Conservation (phyloP, 2,797 vertebrate genomes). For the Falco rusticolus region DNA sequence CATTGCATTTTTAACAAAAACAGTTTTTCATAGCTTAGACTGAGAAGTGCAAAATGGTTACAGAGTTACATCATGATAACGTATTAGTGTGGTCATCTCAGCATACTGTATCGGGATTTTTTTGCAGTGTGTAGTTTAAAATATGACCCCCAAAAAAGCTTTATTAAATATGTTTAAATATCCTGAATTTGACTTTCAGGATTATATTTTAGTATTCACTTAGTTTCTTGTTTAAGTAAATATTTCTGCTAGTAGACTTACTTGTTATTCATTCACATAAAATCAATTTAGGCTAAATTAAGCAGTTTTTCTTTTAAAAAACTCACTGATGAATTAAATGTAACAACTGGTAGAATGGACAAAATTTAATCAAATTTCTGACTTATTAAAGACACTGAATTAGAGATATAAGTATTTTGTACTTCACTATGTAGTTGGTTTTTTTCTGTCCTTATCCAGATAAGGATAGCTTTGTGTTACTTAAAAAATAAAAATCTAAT, state of each 20-base stretch:
- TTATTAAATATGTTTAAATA: neutral
- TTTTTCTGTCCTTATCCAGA: neutral
- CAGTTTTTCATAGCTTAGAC: neutral
- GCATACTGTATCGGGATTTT: neutral
- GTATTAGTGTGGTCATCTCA: neutral
- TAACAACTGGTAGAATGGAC: neutral
- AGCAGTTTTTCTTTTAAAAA: neutral
- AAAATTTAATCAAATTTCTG: neutral
- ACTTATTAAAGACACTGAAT: neutral
- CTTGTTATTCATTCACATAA: neutral
- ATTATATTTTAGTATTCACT: neutral
- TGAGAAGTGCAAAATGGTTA: neutral
- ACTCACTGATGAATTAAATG: neutral
- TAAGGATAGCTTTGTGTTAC: neutral
- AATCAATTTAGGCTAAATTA: neutral
- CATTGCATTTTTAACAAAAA: neutral
- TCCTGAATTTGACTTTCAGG: neutral
- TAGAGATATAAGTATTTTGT: neutral
- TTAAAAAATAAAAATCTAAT: neutral
- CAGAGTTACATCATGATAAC: neutral
- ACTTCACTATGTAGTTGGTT: neutral
- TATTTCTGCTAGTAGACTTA: neutral
- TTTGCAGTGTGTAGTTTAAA: neutral
- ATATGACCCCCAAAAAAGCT: accelerated
- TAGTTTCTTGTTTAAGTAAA: neutral